These are phyloP conservation scores for Stegodyphus mimosarum DNA, from an alignment of 1,140 invertebrate species.

Conservation along the genomic window DNA sequence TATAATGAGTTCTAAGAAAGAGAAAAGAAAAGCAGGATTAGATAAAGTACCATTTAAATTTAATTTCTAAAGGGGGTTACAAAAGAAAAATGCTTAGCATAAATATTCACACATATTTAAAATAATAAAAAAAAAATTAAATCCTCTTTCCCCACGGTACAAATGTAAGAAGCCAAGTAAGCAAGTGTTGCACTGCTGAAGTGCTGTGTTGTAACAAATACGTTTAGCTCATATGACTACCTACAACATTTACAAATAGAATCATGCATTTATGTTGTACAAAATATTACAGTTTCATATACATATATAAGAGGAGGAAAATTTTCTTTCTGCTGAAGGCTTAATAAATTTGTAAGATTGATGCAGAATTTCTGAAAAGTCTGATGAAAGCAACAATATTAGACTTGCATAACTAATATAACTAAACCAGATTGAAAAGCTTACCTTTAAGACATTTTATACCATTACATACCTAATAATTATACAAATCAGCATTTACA, in stretches of 20 bases:
- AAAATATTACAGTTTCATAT: conserved; percentile 55
- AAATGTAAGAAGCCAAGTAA: neutral
- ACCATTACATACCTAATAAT: conserved; percentile 36
- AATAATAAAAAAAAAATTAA: too few species aligned
- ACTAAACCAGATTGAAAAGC: conserved; percentile 39
- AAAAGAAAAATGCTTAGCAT: too few species aligned
- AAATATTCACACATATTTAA: too few species aligned
- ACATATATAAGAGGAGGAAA: conserved; percentile 54
- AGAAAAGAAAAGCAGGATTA: too few species aligned
- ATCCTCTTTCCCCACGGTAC: too few species aligned
- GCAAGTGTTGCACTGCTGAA: conserved; percentile 13
- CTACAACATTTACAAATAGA: conserved; percentile 60
- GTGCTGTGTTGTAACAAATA: conserved; percentile 25
- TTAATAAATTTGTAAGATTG: conserved; percentile 50
- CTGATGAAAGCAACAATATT: conserved; percentile 6
- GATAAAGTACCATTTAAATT: too few species aligned
- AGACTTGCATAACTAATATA: conserved; percentile 28
- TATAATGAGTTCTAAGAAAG: too few species aligned
- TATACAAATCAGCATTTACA: conserved; percentile 58
- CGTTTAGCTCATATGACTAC: conserved; percentile 38
- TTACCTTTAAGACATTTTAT: conserved; percentile 52
- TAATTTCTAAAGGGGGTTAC: too few species aligned
- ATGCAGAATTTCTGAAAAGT: conserved; percentile 19
- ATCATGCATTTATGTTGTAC: conserved; percentile 56
- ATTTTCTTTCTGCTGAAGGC: conserved; percentile 33